These are phyloP conservation scores for Urocolius indicus DNA, from an alignment of 2,113 vertebrate species.

Conservation along the genomic window DNA sequence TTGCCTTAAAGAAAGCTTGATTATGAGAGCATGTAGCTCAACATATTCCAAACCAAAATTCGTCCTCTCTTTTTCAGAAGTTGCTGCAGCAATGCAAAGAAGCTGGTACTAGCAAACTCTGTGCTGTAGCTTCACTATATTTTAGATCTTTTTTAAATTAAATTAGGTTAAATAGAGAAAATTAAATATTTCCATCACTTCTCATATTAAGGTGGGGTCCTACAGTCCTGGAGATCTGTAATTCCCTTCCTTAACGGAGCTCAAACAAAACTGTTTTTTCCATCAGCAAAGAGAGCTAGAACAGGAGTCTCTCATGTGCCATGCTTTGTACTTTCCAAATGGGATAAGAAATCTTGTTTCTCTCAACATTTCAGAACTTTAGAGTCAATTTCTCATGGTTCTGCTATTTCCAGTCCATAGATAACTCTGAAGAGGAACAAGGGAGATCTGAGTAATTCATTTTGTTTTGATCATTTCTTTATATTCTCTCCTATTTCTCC, in stretches of 20 bases:
- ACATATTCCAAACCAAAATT: background rate
- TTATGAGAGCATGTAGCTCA: background rate
- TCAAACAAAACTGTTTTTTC: background rate
- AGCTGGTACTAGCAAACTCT: background rate
- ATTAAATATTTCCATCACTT: background rate
- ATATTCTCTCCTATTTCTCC: background rate
- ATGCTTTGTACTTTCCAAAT: background rate
- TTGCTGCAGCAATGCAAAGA: background rate
- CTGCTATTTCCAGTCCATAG: background rate
- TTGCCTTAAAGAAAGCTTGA: background rate
- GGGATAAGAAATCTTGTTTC: background rate
- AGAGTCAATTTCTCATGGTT: background rate
- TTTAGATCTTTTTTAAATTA: background rate
- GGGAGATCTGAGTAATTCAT: background rate
- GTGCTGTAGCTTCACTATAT: background rate
- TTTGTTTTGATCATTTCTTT: background rate
- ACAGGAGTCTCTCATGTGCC: background rate
- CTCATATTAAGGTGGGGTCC: background rate
- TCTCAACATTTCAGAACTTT: background rate
- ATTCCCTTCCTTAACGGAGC: background rate
- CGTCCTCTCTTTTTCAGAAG: background rate
- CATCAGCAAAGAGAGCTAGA: background rate
- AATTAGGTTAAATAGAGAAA: background rate
- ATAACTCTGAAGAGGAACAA: background rate
- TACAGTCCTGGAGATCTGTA: background rate